These are phyloP conservation scores for Lycopodina hypogea DNA, from an alignment of 37 sponge, comb jelly and placozoan genomes.

Conservation along the genomic window DNA sequence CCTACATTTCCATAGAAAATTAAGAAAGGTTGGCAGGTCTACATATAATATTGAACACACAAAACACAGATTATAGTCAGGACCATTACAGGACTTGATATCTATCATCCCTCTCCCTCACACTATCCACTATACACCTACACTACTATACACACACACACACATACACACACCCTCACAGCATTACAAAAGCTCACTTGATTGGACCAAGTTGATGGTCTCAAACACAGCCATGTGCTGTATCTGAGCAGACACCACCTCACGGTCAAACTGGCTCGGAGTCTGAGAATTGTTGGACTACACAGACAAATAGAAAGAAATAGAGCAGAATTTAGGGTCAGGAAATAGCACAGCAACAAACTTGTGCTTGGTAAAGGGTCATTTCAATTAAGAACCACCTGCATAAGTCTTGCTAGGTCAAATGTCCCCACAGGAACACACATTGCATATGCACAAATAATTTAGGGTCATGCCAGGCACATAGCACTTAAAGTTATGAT, in stretches of 20 bases:
- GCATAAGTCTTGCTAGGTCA: background rate
- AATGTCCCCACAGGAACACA: no score
- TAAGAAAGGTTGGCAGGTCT: no score
- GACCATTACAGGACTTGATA: no score
- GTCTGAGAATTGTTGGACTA: conserved; percentile 62
- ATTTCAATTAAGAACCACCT: background rate
- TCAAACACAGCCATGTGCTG: conserved; percentile 65
- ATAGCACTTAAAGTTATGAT: no score
- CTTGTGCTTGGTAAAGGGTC: background rate
- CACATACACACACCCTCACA: background rate
- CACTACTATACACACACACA: no score
- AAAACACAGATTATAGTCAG: no score
- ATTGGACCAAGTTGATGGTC: conserved; percentile 65
- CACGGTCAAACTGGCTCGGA: conserved; percentile 60
- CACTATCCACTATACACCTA: no score
- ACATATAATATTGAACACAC: no score
- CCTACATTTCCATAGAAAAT: no score
- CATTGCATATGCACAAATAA: background rate
- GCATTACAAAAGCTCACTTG: conserved; percentile 26
- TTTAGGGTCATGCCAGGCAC: background rate
- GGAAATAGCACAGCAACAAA: background rate
- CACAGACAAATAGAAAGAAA: background rate
- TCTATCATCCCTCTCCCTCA: no score
- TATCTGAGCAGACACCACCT: conserved; percentile 61
- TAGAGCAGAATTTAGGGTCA: background rate